Conservation (phyloP, 2,888 invertebrate species). For the Sacculina carcini region DNA sequence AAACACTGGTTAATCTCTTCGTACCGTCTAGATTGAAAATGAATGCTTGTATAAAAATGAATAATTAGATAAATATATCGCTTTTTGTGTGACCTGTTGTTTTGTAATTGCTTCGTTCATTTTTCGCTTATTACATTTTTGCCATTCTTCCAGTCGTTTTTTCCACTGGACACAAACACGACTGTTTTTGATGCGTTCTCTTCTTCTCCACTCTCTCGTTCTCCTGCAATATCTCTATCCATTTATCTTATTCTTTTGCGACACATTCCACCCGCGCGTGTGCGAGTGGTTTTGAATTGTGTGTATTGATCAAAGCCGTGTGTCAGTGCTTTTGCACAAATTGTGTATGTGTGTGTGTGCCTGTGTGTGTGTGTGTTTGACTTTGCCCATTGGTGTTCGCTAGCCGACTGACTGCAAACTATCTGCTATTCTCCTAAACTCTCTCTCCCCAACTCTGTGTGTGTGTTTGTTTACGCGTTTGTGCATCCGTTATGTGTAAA, state of each 20-base stretch:
- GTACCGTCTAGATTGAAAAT: too few relatives aligned
- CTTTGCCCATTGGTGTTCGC: not conserved
- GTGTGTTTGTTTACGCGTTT: slow-evolving; percentile 1
- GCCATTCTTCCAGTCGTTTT: too few relatives aligned
- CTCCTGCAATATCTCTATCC: not conserved
- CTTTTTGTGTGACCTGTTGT: too few relatives aligned
- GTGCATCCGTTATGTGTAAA: not conserved
- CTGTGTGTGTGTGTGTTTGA: not conserved
- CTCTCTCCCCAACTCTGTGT: not conserved
- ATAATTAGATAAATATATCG: too few relatives aligned
- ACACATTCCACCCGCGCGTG: not conserved
- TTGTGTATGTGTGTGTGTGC: not conserved
- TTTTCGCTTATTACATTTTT: too few relatives aligned
- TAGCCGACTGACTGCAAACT: too few relatives aligned
- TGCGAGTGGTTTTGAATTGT: not conserved
- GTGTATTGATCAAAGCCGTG: not conserved
- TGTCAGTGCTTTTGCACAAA: not conserved
- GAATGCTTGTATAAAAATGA: too few relatives aligned
- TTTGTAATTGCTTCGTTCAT: too few relatives aligned
- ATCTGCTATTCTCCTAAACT: too few relatives aligned
- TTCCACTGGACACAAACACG: too few relatives aligned
- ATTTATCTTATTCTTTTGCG: not conserved
- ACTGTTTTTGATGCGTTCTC: not conserved
- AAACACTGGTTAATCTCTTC: too few relatives aligned
- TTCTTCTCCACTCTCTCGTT: not conserved